Evolutionary conservation across 2,797 vertebrate genomes (phyloP).

Genomic region (Urocyon cinereoargenteus): DNA sequence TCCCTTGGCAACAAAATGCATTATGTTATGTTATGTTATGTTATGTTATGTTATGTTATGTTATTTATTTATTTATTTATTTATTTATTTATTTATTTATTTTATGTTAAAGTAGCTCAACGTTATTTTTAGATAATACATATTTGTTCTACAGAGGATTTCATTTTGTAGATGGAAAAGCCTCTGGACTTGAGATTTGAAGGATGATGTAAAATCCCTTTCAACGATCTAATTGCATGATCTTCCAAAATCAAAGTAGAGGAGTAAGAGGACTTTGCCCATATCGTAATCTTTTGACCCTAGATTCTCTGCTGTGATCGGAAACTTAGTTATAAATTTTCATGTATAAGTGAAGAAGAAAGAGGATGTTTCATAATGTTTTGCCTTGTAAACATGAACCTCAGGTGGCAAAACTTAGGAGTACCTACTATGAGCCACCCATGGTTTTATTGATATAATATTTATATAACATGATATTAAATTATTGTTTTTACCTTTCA

Average conservation of each 20-base stretch:
- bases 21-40: too few species aligned
- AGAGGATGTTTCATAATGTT: neutral
- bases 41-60: too few species aligned
- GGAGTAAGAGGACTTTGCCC: neutral
- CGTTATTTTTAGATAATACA: slow-evolving; percentile 55
- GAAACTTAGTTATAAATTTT: neutral
- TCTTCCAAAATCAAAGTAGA: neutral
- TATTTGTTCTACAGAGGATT: slow-evolving; percentile 59
- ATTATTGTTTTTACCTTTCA: neutral
- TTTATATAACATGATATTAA: neutral
- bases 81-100: slow-evolving; percentile 52
- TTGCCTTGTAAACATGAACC: neutral
- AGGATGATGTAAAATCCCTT: slow-evolving; percentile 18
- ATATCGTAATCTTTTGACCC: neutral
- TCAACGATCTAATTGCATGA: neutral
- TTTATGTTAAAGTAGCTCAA: slow-evolving; percentile 21
- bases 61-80: neutral
- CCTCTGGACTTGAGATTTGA: neutral
- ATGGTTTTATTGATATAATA: neutral
- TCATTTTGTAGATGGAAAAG: slow-evolving; percentile 51
- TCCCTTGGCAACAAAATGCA: slow-evolving; percentile 66
- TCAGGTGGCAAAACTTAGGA: neutral
- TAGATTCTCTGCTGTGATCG: neutral
- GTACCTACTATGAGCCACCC: neutral
- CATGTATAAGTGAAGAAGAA: neutral